Evolutionary conservation across 2,888 invertebrate genomes (phyloP).

Genomic region (Himalopsyche japonica): DNA sequence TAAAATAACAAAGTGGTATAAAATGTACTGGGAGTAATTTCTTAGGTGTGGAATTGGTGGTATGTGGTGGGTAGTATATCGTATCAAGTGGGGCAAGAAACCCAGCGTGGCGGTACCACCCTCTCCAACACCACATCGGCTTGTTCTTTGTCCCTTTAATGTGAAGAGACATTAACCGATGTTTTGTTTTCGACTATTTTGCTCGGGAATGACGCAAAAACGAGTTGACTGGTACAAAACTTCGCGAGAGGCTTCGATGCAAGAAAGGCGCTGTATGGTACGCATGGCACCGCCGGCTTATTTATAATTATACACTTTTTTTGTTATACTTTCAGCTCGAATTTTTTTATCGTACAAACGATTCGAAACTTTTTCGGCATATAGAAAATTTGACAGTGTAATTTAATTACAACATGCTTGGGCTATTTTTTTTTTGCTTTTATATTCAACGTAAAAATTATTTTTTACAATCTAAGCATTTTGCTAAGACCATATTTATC

Average conservation of each 20-base stretch:
- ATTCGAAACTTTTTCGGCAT: no score
- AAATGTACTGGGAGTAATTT: background rate
- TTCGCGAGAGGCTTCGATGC: conserved; percentile 7
- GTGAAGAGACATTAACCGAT: conserved; percentile 36
- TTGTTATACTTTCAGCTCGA: no score
- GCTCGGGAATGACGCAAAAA: conserved; percentile 31
- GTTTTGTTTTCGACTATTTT: conserved; percentile 39
- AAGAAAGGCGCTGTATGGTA: conserved; percentile 16
- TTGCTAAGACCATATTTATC: no score
- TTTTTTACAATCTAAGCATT: no score
- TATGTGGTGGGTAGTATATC: background rate
- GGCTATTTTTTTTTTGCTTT: no score
- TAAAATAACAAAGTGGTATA: background rate
- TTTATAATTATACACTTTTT: no score
- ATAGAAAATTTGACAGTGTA: no score
- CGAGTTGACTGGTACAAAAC: conserved; percentile 35
- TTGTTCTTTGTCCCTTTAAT: conserved; percentile 38
- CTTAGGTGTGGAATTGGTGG: background rate
- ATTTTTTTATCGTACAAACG: no score
- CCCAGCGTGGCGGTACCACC: background rate
- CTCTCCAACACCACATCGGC: conserved; percentile 10
- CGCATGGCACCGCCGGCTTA: no score
- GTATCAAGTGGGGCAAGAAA: background rate
- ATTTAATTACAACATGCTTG: no score
- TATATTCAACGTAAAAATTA: no score